Conservation (phyloP, 2,888 invertebrate genomes). For the Horisme vitalbata region DNA sequence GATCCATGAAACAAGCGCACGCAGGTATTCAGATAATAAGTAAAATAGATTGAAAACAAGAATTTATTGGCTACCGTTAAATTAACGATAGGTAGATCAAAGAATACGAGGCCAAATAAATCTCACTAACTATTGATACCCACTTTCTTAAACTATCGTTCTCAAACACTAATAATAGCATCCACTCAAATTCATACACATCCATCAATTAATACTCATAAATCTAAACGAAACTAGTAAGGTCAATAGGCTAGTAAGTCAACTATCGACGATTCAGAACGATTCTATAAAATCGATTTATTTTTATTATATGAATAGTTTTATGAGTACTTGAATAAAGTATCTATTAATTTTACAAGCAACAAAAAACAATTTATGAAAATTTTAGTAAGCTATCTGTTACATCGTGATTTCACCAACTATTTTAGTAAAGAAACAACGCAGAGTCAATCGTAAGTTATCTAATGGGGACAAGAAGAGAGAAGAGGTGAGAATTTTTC, state of each 20-base stretch:
- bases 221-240: constrained; percentile 38
- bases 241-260: constrained; percentile 49
- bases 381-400: constrained; percentile 22
- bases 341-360: no score
- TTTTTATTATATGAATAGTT: constrained; percentile 11
- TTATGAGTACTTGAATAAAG: constrained; percentile 31
- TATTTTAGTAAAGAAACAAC: no score
- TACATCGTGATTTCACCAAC: constrained; percentile 18
- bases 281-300: constrained; percentile 30
- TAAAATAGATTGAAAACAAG: no score
- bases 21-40: constrained; percentile 22
- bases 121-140: neutral
- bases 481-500: no score
- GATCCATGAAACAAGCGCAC: constrained; percentile 53
- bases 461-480: no score
- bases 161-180: constrained; percentile 5
- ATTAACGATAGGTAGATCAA: no score
- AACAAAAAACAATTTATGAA: constrained; percentile 25
- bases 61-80: no score
- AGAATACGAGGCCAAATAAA: constrained; percentile 1
- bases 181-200: constrained; percentile 12
- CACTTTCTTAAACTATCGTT: constrained; percentile 9
- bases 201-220: constrained; percentile 40
- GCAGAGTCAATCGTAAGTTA: no score
- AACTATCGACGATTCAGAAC: constrained; percentile 40